phyloP scores from a whole-genome alignment of 2,888 invertebrate species.

The Prosapia bicincta region DNA sequence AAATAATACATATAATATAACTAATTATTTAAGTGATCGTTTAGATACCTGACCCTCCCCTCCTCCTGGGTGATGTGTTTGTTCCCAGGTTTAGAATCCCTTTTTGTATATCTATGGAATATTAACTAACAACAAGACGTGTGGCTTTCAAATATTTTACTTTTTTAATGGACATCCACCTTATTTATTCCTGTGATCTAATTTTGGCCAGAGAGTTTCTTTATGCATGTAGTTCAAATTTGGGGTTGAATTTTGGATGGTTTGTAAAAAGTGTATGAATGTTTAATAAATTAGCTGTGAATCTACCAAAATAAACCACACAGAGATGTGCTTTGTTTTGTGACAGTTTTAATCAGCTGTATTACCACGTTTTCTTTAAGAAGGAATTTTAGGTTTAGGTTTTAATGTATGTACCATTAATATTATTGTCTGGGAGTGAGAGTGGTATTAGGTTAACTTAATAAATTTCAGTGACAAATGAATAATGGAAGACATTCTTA shows the following conservation, averaged over 20 bases:
- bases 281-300: constrained; percentile 5
- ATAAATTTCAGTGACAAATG: constrained; percentile 8
- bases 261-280: constrained; percentile 29
- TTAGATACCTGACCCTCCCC: constrained; percentile 22
- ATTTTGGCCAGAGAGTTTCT: constrained; percentile 27
- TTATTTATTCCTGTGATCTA: constrained; percentile 31
- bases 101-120: constrained; percentile 33
- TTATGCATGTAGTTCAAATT: constrained; percentile 28
- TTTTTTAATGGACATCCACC: constrained; percentile 30
- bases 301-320: constrained; percentile 9
- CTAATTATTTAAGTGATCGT: constrained; percentile 28
- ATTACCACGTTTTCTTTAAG: constrained; percentile 30
- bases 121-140: constrained; percentile 30
- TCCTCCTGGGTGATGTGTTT: constrained; percentile 38
- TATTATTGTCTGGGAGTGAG: constrained; percentile 28
- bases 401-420: constrained; percentile 31
- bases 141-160: constrained; percentile 31
- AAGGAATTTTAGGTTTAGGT: constrained; percentile 30
- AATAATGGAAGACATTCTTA: neutral
- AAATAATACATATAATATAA: constrained; percentile 27
- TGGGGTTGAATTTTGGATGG: constrained; percentile 24
- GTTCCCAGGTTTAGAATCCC: constrained; percentile 41
- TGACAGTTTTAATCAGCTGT: constrained; percentile 27
- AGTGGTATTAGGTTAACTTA: constrained; percentile 12
- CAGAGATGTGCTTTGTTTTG: constrained; percentile 16